These are phyloP conservation scores for Homalodisca vitripennis DNA, from an alignment of 1,140 invertebrate species.

Conservation along the genomic window DNA sequence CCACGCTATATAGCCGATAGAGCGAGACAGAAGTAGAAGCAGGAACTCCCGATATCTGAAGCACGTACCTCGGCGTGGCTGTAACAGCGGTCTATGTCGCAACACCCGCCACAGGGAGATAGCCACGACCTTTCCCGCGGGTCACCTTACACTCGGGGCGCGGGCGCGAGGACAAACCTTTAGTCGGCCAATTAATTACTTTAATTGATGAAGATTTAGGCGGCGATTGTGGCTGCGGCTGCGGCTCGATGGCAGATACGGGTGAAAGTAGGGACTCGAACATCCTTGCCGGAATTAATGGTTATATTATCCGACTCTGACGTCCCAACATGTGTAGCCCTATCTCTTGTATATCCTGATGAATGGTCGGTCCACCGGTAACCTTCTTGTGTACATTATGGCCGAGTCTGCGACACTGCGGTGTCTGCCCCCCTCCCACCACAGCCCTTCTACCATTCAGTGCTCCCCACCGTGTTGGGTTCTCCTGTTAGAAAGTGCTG, in stretches of 20 bases:
- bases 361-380: not conserved
- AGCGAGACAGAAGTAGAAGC: too few relatives aligned
- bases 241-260: too few relatives aligned
- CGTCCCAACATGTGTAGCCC: conserved; percentile 6
- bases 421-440: too few relatives aligned
- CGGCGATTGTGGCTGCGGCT: not conserved
- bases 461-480: too few relatives aligned
- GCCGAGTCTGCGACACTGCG: too few relatives aligned
- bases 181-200: conserved; percentile 13
- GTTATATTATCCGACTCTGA: not conserved
- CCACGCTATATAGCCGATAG: too few relatives aligned
- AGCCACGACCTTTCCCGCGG: not conserved
- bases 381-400: conserved; percentile 1
- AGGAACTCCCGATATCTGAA: too few relatives aligned
- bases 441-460: too few relatives aligned
- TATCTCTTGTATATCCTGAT: conserved; percentile 14
- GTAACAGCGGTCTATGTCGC: too few relatives aligned
- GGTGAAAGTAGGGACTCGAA: not conserved
- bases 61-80: too few relatives aligned
- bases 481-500: too few relatives aligned
- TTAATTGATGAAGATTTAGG: conserved; percentile 21
- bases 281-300: not conserved
- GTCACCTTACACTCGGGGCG: not conserved
- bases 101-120: too few relatives aligned
- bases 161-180: not conserved